Evolutionary conservation across 1,140 invertebrate genomes (phyloP), one percentile per base, ranked within the genome.

Genomic region (Tachypleus tridentatus): DNA sequence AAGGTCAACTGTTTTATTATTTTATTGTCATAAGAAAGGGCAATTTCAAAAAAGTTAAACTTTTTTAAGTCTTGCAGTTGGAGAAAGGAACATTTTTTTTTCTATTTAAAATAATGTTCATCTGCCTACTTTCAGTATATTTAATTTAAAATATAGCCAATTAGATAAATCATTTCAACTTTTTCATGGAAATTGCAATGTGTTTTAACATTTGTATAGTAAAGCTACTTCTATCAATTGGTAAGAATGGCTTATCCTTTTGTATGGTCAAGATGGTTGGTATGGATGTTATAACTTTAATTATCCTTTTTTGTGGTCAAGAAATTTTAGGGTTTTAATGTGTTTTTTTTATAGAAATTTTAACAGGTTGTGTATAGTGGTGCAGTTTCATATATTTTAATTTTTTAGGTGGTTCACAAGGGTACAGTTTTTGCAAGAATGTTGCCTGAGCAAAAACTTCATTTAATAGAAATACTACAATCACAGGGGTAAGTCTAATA

Each of bases 361-460:
- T 56, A 56, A 9, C 8, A 56, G 11, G 8, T 9, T 3, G 53
- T 9, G 8, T 56, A n/a, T 4, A 3, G 8, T 29, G 29, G 29
- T 29, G 29, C 2, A 29, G 29, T 29, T 56, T 8, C 11, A n/a
- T 56, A n/a, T 3, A 59, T 59, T 49, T 51, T 51, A 11, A 29
- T 51, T 54, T 49, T 50, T 9, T 58, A 68, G 63, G 62, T 72
- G 1, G 68, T 69, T 4, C 59, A 67, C 29, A 70, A 70, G 62
- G 89, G 91, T 1, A 87, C 87, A 0, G 89, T 99, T 65, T 99
- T 97, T 80, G 95, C 96, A 0, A 80, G 97, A 63, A 98, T 99
- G 96, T 85, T 87, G 3, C 93, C 94, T 3, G 92, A 97, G 69
- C 93, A 98, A 77, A 99, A 99, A 73, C 87, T 92, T 70, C 87